Conservation (phyloP, 2,888 invertebrate genomes). For the Eupithecia vulgata region DNA sequence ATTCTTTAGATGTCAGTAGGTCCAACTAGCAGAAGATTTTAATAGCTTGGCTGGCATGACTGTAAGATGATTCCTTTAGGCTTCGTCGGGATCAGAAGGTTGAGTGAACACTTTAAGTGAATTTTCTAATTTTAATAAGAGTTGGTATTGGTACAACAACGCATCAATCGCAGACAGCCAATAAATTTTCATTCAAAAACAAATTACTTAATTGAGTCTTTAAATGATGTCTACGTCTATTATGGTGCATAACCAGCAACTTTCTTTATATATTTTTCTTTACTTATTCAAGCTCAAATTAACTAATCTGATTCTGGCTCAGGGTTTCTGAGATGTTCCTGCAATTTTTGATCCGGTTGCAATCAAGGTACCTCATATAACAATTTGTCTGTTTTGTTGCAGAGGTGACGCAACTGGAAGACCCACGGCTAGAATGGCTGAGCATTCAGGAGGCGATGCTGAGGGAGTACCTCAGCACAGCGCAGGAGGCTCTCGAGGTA, state of each 20-base stretch:
- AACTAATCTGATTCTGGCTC: neutral
- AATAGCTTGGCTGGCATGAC: neutral
- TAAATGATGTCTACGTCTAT: too few relatives aligned
- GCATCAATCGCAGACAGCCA: neutral
- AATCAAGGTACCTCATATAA: neutral
- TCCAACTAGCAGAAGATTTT: neutral
- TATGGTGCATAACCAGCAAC: too few relatives aligned
- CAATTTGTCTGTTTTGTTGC: constrained; percentile 67
- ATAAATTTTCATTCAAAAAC: neutral
- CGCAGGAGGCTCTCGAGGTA: constrained; percentile 97
- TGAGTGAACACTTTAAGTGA: neutral
- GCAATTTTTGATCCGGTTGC: neutral
- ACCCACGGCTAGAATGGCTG: constrained; percentile 98
- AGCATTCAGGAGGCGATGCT: constrained; percentile 98
- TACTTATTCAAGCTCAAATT: neutral
- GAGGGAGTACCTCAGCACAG: constrained; percentile 97
- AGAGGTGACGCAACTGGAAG: constrained; percentile 98
- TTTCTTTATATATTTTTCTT: too few relatives aligned
- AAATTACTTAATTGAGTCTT: too few relatives aligned
- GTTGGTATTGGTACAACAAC: neutral
- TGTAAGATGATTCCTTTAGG: neutral
- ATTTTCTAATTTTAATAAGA: neutral
- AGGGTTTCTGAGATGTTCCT: neutral
- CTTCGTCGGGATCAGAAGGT: neutral
- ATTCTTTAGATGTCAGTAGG: neutral